phyloP scores from a whole-genome alignment of 1,140 invertebrate species.

The Heliconius eleuchia region DNA sequence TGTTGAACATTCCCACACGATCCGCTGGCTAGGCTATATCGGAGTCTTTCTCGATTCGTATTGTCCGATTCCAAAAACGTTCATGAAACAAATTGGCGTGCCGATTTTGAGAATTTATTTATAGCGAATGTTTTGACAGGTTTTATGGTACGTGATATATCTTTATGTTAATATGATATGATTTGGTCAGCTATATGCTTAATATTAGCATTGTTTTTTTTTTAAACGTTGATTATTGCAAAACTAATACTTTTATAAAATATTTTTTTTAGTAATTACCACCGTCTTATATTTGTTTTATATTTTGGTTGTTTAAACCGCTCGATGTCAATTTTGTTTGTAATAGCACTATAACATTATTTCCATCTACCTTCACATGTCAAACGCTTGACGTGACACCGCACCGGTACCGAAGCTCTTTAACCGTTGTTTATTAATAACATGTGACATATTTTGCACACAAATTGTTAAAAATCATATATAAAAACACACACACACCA shows the following conservation, averaged over 20 bases:
- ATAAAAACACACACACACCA: constrained; percentile 61
- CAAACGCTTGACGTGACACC: constrained; percentile 25
- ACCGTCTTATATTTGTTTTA: neutral
- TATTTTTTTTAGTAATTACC: neutral
- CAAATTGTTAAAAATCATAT: constrained; percentile 26
- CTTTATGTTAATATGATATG: neutral
- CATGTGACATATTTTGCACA: constrained; percentile 21
- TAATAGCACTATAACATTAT: constrained; percentile 32
- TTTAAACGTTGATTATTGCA: neutral
- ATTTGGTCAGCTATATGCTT: neutral
- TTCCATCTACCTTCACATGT: constrained; percentile 43
- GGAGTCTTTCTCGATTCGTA: constrained; percentile 55
- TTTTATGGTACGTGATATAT: constrained; percentile 16
- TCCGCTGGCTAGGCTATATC: constrained; percentile 53
- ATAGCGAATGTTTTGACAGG: constrained; percentile 31
- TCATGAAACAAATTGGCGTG: constrained; percentile 44
- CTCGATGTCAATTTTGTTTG: constrained; percentile 17
- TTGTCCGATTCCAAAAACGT: constrained; percentile 69
- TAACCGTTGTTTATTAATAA: constrained; percentile 33
- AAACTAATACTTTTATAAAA: neutral
- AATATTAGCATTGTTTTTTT: neutral
- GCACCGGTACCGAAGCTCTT: constrained; percentile 19
- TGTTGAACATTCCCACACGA: constrained; percentile 78
- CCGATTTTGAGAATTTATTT: constrained; percentile 40
- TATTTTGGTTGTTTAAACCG: neutral